Percentiles rank a stretch among this genome's conserved stretches.
phyloP scores from a whole-genome alignment of 2,797 vertebrate genomes.

The Buphagus erythrorhynchus region DNA sequence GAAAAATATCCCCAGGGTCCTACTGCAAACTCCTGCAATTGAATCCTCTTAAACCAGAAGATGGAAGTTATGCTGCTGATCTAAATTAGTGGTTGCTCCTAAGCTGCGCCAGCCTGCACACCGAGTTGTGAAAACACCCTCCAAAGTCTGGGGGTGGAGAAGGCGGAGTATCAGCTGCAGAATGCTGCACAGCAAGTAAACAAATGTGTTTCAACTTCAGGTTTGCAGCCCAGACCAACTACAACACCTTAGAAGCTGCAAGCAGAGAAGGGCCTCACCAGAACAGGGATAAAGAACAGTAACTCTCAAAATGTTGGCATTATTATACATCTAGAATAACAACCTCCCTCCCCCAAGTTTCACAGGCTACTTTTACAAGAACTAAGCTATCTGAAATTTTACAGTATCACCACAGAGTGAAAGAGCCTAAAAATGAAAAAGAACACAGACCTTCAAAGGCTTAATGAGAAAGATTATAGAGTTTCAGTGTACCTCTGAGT shows the following conservation, averaged over 20 bases:
- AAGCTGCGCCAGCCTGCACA: neutral
- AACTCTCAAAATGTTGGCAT: neutral
- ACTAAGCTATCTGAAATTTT: neutral
- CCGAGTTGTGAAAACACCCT: neutral
- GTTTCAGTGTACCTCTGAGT: neutral
- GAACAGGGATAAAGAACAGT: neutral
- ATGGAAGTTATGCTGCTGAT: constrained; percentile 5
- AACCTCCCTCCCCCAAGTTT: neutral
- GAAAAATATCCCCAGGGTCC: neutral
- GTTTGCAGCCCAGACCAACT: neutral
- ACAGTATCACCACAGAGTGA: neutral
- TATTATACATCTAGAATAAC: neutral
- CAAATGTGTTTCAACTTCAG: neutral
- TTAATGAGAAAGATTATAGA: neutral
- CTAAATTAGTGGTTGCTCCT: constrained; percentile 31
- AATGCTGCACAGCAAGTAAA: constrained; percentile 9
- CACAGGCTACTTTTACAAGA: neutral
- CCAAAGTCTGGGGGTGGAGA: neutral
- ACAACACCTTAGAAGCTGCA: neutral
- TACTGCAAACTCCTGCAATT: neutral
- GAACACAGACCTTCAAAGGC: neutral
- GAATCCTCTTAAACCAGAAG: neutral
- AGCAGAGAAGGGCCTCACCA: neutral
- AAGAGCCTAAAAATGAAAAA: neutral
- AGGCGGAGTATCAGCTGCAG: neutral